These are phyloP conservation scores for Pterostichus niger DNA, from an alignment of 2,888 invertebrate species.

Conservation along the genomic window DNA sequence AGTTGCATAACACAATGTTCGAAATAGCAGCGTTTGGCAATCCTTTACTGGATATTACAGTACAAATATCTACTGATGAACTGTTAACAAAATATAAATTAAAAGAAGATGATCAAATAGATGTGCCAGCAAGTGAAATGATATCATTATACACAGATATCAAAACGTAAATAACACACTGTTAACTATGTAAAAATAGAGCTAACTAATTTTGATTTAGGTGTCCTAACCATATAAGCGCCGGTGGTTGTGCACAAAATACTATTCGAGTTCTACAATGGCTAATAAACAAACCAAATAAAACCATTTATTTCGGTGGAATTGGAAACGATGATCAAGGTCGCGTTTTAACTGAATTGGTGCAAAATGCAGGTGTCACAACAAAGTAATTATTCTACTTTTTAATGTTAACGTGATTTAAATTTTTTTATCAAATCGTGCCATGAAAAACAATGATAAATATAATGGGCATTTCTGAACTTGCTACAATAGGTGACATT, in stretches of 20 bases:
- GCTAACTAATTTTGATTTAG: conserved; percentile 68
- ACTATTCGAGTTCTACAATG: conserved; percentile 78
- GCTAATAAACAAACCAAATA: conserved; percentile 71
- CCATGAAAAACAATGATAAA: too few relatives aligned
- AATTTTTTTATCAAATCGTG: too few relatives aligned
- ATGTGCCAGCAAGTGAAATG: conserved; percentile 73
- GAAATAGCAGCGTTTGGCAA: conserved; percentile 76
- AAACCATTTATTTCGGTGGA: conserved; percentile 77
- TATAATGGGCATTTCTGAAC: too few relatives aligned
- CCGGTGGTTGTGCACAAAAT: conserved; percentile 79
- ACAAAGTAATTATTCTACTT: conserved; percentile 72
- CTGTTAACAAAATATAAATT: conserved; percentile 75
- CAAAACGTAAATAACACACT: conserved; percentile 68
- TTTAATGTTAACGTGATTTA: too few relatives aligned
- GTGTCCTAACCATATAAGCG: conserved; percentile 70
- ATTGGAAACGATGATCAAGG: conserved; percentile 79
- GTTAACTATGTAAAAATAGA: background rate
- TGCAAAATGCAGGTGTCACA: conserved; percentile 76
- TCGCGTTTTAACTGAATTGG: conserved; percentile 74
- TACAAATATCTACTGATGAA: conserved; percentile 71
- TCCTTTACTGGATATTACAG: conserved; percentile 76
- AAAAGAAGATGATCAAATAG: conserved; percentile 74
- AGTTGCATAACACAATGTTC: conserved; percentile 58
- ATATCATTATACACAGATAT: conserved; percentile 72
- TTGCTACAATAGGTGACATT: too few relatives aligned